Evolutionary conservation across 2,888 invertebrate species (phyloP).

Genomic region (Agonopterix subpropinquella): DNA sequence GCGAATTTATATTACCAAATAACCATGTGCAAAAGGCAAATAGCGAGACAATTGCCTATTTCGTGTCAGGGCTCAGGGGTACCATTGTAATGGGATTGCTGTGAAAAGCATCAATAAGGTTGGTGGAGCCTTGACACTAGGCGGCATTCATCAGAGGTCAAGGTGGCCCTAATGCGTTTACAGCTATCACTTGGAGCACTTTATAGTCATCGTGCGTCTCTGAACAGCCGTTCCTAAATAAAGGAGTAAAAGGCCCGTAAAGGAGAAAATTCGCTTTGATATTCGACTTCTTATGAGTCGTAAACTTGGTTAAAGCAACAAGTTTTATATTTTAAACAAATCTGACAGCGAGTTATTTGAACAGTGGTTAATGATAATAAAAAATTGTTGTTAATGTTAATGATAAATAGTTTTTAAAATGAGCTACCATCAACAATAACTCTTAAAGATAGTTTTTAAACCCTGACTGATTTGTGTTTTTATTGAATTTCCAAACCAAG

Average conservation of each 20-base stretch:
- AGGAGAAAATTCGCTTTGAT: constrained; percentile 25
- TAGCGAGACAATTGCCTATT: constrained; percentile 40
- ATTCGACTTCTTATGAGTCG: constrained; percentile 12
- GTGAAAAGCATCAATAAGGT: constrained; percentile 38
- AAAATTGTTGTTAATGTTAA: no score
- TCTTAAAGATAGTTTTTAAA: not conserved
- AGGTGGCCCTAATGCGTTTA: constrained; percentile 52
- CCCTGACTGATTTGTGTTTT: not conserved
- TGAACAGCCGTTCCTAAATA: constrained; percentile 34
- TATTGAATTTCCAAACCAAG: not conserved
- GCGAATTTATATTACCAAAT: constrained; percentile 27
- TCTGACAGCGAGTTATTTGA: not conserved
- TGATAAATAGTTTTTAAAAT: no score
- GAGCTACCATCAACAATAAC: no score
- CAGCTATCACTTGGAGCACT: constrained; percentile 40
- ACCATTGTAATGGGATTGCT: constrained; percentile 31
- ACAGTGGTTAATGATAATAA: no score
- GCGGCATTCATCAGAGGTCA: constrained; percentile 41
- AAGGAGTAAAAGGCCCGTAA: constrained; percentile 31
- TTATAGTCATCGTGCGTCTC: constrained; percentile 43
- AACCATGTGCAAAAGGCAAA: constrained; percentile 23
- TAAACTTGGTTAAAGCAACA: no score
- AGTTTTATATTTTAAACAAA: not conserved
- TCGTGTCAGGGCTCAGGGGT: constrained; percentile 25
- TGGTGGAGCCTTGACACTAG: constrained; percentile 46